These are phyloP conservation scores for Calypte anna DNA, from an alignment of 2,113 vertebrate species.

Conservation along the genomic window DNA sequence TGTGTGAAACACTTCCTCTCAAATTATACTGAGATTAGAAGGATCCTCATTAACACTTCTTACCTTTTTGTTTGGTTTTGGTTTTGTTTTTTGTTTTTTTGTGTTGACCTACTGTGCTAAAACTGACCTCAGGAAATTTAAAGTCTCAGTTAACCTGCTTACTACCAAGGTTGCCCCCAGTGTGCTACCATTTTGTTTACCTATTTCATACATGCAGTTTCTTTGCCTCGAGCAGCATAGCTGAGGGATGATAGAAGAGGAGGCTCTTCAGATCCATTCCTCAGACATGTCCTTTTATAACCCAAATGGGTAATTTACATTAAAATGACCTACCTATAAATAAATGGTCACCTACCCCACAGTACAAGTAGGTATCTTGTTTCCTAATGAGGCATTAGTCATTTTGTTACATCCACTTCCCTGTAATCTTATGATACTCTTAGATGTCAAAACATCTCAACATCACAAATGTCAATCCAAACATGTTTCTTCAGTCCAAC, in stretches of 20 bases:
- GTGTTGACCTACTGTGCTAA: background rate
- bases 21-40: background rate
- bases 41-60: background rate
- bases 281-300: background rate
- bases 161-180: background rate
- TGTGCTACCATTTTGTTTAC: background rate
- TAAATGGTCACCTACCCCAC: background rate
- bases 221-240: background rate
- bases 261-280: background rate
- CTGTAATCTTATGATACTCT: background rate
- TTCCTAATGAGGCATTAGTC: background rate
- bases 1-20: background rate
- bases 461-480: background rate
- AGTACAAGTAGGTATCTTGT: background rate
- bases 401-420: background rate
- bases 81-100: background rate
- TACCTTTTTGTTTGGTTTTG: background rate
- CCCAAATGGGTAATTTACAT: background rate
- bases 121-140: background rate
- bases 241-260: background rate
- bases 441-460: background rate
- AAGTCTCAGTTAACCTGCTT: background rate
- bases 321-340: background rate
- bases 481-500: background rate
- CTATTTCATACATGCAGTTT: background rate